These are phyloP conservation scores for Hypothenemus hampei DNA, from an alignment of 1,140 invertebrate genomes.

Conservation along the genomic window DNA sequence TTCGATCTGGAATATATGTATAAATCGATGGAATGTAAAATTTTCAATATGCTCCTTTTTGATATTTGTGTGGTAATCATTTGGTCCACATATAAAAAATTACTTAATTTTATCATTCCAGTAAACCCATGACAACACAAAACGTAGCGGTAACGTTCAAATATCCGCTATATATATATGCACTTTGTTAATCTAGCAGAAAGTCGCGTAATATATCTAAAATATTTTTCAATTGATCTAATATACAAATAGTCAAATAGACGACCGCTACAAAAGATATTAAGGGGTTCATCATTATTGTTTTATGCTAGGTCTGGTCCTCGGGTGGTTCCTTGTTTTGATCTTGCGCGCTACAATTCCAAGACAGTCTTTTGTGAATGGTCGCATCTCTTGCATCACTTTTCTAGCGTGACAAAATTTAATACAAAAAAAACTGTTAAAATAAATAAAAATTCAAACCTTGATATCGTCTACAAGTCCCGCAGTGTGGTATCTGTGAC, in stretches of 20 bases:
- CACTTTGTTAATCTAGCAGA: neutral
- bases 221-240: slow-evolving; percentile 35
- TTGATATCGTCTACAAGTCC: slow-evolving; percentile 64
- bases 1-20: neutral
- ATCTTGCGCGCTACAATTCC: slow-evolving; percentile 53
- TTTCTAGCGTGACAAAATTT: slow-evolving; percentile 43
- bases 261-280: slow-evolving; percentile 38
- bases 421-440: neutral
- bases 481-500: slow-evolving; percentile 59
- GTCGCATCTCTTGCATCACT: slow-evolving; percentile 52
- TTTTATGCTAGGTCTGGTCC: slow-evolving; percentile 42
- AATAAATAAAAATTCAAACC: slow-evolving; percentile 40
- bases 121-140: no score
- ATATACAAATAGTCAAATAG: slow-evolving; percentile 37
- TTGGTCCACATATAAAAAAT: neutral
- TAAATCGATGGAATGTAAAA: neutral
- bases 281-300: slow-evolving; percentile 36
- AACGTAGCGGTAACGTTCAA: no score
- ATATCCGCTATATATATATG: neutral
- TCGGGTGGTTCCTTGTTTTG: slow-evolving; percentile 34
- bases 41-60: neutral
- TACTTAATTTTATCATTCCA: no score
- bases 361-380: slow-evolving; percentile 63
- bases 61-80: neutral
- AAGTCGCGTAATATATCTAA: slow-evolving; percentile 16